Conservation (phyloP, 2,113 vertebrate genomes). For the Oreochromis spilurus region DNA sequence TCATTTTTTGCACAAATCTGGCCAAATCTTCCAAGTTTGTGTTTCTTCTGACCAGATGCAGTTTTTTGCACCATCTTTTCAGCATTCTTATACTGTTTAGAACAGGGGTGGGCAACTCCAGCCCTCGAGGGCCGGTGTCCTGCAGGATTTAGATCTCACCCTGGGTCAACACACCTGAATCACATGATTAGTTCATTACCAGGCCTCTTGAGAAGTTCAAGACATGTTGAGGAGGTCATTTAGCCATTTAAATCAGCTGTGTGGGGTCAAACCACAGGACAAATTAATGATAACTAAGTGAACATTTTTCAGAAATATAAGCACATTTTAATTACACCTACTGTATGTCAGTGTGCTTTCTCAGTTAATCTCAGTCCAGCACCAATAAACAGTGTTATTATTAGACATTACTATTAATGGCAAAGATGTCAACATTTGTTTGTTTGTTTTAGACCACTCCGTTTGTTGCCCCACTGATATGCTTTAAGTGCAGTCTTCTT, state of each 20-base stretch:
- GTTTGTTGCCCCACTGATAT: not conserved
- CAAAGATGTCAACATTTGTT: not conserved
- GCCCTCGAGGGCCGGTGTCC: not conserved
- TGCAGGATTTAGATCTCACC: not conserved
- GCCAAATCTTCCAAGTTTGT: not conserved
- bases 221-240: fast-evolving
- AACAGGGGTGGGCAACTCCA: not conserved
- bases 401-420: not conserved
- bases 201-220: not conserved
- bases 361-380: not conserved
- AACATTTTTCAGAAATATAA: not conserved
- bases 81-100: fast-evolving
- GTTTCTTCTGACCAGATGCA: not conserved
- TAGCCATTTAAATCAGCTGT: not conserved
- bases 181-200: not conserved
- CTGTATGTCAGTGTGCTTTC: not conserved
- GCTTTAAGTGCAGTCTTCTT: not conserved
- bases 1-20: no score
- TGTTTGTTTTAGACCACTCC: not conserved
- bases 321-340: not conserved
- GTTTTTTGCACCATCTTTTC: not conserved
- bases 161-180: not conserved
- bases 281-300: not conserved
- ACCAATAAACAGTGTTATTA: not conserved
- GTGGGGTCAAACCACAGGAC: fast-evolving